Base-by-base conservation (phyloP, 2,797 vertebrate genomes). In the Brotogeris chrysoptera region DNA sequence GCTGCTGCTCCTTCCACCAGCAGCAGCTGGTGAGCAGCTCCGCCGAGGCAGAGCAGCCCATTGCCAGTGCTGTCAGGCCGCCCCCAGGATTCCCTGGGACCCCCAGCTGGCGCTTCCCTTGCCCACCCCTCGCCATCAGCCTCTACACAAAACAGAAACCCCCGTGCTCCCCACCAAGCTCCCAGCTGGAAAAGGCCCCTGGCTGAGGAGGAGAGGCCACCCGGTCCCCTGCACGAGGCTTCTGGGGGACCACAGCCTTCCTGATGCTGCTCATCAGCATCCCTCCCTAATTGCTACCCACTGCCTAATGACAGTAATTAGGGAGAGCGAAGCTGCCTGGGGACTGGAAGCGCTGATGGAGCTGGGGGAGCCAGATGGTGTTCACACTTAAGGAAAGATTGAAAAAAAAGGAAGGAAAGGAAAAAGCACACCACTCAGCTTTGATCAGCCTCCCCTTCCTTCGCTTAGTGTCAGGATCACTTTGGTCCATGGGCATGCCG, bases 251-350 rank as follows among this genome's bases (percentile, higher is more conserved):
- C 81, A n/a, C 27, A 30, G 90, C 72, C 86, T 95, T 96, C 80
- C 91, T 87, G 90, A 69, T 93, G 92, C 88, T 21, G 38, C 95
- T 95, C 92, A 83, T 96, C 95, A 95, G 94, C 94, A 92, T 95
- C 95, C 88, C 63, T 96, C 95, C 82, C 55, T 97, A 96, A 97
- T 96, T 73, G 16, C 94, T 96, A 95, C 93, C 91, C 96, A 94
- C 86, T 86, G 92, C 52, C 69, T 97, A 97, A 97, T 97, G 96
- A 97, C 92, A 96, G 95, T 97, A 97, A 97, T 97, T 97, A 97
- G 80, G 88, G 91, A 96, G 81, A 97, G 80, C 6, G 3, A 96
- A 96, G 92, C 96, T 90, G 96, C 96, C 96, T 96, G 84, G 82
- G 97, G 97, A 93, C 93, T 97, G 91, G 95, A 97, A 96, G 92